These are phyloP conservation scores for Samia ricini DNA, from an alignment of 1,140 invertebrate genomes.

Conservation along the genomic window DNA sequence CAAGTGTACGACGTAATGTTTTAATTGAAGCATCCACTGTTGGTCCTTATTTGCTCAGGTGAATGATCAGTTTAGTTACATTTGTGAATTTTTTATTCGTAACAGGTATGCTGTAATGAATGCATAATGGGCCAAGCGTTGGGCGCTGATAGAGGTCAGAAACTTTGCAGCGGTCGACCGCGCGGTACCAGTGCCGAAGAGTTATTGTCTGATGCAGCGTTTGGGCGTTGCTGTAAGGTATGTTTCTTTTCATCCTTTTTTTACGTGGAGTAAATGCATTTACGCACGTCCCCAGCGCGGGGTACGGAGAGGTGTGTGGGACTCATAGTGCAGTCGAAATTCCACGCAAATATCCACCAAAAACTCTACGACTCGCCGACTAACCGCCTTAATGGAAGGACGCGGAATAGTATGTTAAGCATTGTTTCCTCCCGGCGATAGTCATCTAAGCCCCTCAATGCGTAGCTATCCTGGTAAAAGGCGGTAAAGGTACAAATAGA, in stretches of 20 bases:
- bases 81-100: too few relatives aligned
- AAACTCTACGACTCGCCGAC: too few relatives aligned
- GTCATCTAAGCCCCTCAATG: background rate
- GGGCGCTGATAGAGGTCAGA: conserved; percentile 22
- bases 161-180: conserved; percentile 18
- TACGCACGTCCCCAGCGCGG: too few relatives aligned
- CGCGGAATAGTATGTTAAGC: too few relatives aligned
- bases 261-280: too few relatives aligned
- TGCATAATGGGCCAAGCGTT: conserved; percentile 36
- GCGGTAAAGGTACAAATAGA: background rate
- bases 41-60: background rate
- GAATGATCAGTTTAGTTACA: background rate
- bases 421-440: background rate
- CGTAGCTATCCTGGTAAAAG: background rate
- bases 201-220: conserved; percentile 43
- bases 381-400: too few relatives aligned
- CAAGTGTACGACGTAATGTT: too few relatives aligned
- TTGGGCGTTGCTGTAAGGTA: conserved; percentile 55
- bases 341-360: too few relatives aligned
- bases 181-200: conserved; percentile 39
- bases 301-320: too few relatives aligned
- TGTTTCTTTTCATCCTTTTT: conserved; percentile 6
- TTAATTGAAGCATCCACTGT: background rate
- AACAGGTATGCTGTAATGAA: conserved; percentile 57
- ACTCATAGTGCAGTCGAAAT: too few relatives aligned